phyloP scores from a whole-genome alignment of 2,888 invertebrate species.

The Acronicta psi region DNA sequence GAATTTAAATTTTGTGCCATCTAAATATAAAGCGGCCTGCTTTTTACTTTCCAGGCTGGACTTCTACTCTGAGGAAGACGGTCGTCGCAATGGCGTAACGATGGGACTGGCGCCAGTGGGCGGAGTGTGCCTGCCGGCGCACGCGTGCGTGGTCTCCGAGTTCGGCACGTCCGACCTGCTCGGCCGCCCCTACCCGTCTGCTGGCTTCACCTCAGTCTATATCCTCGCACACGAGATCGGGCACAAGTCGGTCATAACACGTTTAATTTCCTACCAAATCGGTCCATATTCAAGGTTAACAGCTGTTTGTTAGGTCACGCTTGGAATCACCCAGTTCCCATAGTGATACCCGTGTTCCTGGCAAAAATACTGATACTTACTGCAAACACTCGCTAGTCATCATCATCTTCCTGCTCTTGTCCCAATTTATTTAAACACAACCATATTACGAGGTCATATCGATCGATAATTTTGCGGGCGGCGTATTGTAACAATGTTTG shows the following conservation, averaged over 20 bases:
- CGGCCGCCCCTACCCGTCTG: conserved; percentile 94
- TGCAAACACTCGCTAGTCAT: neutral
- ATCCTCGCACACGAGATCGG: conserved; percentile 95
- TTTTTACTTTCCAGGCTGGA: conserved; percentile 88
- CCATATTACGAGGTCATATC: neutral
- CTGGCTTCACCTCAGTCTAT: conserved; percentile 95
- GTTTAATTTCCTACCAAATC: conserved; percentile 14
- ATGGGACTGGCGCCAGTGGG: conserved; percentile 95
- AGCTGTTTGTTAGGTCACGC: neutral
- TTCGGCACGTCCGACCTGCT: conserved; percentile 92
- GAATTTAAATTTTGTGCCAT: neutral
- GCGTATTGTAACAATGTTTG: neutral
- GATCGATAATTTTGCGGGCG: conserved; percentile 30
- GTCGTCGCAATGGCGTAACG: conserved; percentile 91
- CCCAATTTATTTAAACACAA: too few relatives aligned
- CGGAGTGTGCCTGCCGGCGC: conserved; percentile 92
- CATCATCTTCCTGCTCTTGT: too few relatives aligned
- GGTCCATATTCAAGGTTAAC: neutral
- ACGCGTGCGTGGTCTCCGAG: conserved; percentile 94
- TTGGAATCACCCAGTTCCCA: neutral
- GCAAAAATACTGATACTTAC: neutral
- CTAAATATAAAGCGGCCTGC: conserved; percentile 17
- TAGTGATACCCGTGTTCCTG: neutral
- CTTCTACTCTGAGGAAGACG: conserved; percentile 92
- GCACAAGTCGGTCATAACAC: conserved; percentile 91